Evolutionary conservation across 1,140 invertebrate species (phyloP).

Genomic region (Goniozus legneri): DNA sequence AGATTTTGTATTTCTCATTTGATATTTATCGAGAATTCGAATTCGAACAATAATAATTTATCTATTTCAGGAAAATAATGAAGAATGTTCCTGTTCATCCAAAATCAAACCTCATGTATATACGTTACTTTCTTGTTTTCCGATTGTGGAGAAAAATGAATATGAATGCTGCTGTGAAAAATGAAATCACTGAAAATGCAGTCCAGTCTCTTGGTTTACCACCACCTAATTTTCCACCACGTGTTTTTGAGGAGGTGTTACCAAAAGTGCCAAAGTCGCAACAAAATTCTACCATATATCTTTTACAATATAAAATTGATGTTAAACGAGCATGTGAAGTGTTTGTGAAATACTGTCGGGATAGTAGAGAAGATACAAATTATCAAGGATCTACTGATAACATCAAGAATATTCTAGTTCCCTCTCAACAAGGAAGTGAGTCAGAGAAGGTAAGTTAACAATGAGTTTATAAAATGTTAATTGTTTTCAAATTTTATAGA

Average conservation of each 20-base stretch:
- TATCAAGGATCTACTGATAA: neutral
- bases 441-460: constrained; percentile 21
- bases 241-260: constrained; percentile 32
- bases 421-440: too few relatives aligned
- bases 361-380: constrained; percentile 5
- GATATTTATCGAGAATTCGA: neutral
- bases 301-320: constrained; percentile 43
- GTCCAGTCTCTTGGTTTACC: constrained; percentile 31
- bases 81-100: constrained; percentile 36
- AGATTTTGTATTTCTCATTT: too few relatives aligned
- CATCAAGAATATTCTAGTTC: neutral
- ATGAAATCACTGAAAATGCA: constrained; percentile 38
- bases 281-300: constrained; percentile 34
- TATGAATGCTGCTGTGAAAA: constrained; percentile 30
- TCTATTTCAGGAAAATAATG: constrained; percentile 41
- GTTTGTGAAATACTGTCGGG: constrained; percentile 39
- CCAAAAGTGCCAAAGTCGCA: constrained; percentile 42
- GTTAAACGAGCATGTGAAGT: constrained; percentile 38
- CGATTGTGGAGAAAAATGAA: constrained; percentile 47
- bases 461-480: too few relatives aligned
- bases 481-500: too few relatives aligned
- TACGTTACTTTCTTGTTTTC: constrained; percentile 45
- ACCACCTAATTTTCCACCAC: constrained; percentile 27
- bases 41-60: neutral
- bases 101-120: constrained; percentile 38